Evolutionary conservation across 2,888 invertebrate species (phyloP), one percentile per base, ranked within the genome.

Genomic region (Drosophila bunnanda): DNA sequence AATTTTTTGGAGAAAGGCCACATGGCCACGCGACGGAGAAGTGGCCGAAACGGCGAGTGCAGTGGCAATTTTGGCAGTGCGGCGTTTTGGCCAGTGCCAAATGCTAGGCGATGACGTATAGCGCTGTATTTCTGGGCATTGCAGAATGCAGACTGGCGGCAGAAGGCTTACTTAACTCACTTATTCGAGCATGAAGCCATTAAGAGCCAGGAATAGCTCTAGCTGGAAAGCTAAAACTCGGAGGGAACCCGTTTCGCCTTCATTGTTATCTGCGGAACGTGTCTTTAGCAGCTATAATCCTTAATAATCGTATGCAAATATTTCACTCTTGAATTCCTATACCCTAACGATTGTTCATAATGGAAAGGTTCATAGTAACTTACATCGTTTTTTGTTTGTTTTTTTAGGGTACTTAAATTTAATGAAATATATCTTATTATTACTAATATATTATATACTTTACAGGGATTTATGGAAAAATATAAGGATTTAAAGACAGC

Each of bases 1-100:
- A 83, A 76, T 76, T 82, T 88, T 71, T 70, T 70, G 88, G 83
- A 86, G 87, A 88, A 85, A 88, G 88, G 86, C 83, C 83, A 85
- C 38, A 59, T 48, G 66, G 44, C 17, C 36, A 34, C 41, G 44
- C 30, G 46, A 36, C 30, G 28, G 12, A 4, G 43, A n/a, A 41
- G 44, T 32, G 28, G 39, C 32, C 20, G 22, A 57, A 46, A 46
- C 46, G 17, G 32, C 39, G 41, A 55, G 30, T 57, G 53, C 64
- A 57, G 69, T 64, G 50, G 64, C 52, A 57, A 41, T 59, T 32
- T 41, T 52, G 46, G 28, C 17, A 39, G 52, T 41, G 43, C 12
- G 17, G 4, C 12, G 15, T 61, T 39, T 59, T 22, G 54, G 36
- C 46, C 32, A 54, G 54, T 54, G 54, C 44, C 66, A 46, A 67